Percentiles rank a stretch among this genome's conserved stretches.
Conservation (phyloP, 2,888 invertebrate genomes). For the Malthinus flaveolus region DNA sequence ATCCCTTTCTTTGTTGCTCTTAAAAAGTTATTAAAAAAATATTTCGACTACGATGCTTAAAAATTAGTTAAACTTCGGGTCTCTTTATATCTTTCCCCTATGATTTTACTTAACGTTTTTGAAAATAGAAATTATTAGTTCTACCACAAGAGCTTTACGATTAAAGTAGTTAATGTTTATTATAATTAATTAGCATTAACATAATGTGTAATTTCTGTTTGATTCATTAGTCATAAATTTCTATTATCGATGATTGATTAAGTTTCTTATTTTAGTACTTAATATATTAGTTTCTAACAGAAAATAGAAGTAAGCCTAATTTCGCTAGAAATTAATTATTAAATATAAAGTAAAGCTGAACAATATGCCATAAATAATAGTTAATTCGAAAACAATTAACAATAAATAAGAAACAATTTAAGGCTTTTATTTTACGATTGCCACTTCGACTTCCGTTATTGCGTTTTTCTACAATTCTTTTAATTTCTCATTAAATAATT, state of each 20-base stretch:
- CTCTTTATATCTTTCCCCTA: no score
- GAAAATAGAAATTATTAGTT: no score
- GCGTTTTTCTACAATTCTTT: constrained; percentile 31
- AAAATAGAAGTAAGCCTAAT: not conserved
- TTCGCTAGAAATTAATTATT: not conserved
- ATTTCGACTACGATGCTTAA: no score
- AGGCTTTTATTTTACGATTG: constrained; percentile 18
- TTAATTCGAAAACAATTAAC: not conserved
- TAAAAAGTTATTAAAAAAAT: no score
- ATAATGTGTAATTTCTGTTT: constrained; percentile 7
- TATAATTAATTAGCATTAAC: not conserved
- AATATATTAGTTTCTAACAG: constrained; percentile 9
- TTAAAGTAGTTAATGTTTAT: constrained; percentile 13
- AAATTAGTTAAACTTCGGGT: no score
- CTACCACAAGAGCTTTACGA: no score
- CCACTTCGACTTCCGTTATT: constrained; percentile 25
- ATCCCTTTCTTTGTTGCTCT: no score
- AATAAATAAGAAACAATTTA: no score
- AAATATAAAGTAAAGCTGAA: not conserved
- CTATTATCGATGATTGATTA: no score
- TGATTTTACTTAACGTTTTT: no score
- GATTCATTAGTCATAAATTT: no score
- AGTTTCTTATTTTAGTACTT: not conserved
- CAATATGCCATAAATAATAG: not conserved
- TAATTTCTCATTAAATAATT: constrained; percentile 38